A percentile compares a stretch with the other conserved stretches of the same genome.
Conservation (phyloP, 1,140 invertebrate species). For the Philotrypesis tridentata region DNA sequence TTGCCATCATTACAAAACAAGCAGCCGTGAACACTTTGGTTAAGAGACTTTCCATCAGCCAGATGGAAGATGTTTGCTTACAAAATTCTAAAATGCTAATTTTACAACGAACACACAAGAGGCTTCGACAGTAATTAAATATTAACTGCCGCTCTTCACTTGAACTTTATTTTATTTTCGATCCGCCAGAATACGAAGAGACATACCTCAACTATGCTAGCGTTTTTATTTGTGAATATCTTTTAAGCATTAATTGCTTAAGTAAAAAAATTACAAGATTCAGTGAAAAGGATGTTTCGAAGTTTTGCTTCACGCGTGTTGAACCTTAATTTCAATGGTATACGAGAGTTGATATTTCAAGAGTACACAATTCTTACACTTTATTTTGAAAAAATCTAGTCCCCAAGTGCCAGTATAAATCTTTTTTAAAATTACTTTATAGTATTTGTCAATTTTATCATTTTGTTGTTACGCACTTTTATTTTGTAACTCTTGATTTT, state of each 20-base stretch:
- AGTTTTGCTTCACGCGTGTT: constrained; percentile 47
- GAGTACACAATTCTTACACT: constrained; percentile 20
- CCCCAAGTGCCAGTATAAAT: constrained; percentile 33
- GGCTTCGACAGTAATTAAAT: constrained; percentile 29
- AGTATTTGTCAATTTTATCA: constrained; percentile 14
- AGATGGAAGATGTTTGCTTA: constrained; percentile 56
- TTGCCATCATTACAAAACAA: constrained; percentile 57
- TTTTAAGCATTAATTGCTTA: constrained; percentile 40
- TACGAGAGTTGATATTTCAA: constrained; percentile 33
- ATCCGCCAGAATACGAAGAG: background rate
- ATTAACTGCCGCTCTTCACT: constrained; percentile 29
- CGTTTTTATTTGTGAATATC: constrained; percentile 5
- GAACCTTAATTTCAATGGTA: constrained; percentile 50
- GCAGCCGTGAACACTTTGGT: constrained; percentile 65
- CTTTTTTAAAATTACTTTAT: constrained; percentile 25
- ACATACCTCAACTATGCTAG: background rate
- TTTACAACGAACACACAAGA: constrained; percentile 65
- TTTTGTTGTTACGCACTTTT: constrained; percentile 42
- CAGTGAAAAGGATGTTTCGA: constrained; percentile 45
- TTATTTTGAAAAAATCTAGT: constrained; percentile 28
- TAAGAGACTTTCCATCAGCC: constrained; percentile 54
- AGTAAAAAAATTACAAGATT: constrained; percentile 50
- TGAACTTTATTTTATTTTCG: constrained; percentile 1
- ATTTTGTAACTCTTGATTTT: constrained; percentile 19
- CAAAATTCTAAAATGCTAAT: constrained; percentile 60